phyloP scores from a whole-genome alignment of 2,888 invertebrate genomes.

The Hyalella azteca region DNA sequence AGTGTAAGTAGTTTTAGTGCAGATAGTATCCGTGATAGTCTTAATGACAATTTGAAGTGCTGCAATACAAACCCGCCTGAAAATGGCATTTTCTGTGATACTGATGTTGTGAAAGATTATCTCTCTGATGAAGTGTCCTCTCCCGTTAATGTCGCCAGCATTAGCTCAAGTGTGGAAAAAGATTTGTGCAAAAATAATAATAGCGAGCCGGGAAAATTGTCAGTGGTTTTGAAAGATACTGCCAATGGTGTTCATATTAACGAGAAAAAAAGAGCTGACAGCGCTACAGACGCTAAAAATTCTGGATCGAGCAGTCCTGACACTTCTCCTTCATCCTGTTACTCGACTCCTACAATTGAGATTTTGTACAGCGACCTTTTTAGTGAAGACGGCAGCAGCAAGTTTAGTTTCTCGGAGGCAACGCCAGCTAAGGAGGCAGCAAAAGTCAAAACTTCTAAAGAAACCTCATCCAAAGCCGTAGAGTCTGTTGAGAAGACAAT shows the following conservation, averaged over 20 bases:
- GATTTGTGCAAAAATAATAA: no score
- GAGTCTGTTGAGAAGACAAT: background rate
- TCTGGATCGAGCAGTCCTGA: background rate
- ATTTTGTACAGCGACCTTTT: conserved; percentile 24
- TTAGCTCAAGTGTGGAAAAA: no score
- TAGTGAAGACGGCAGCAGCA: conserved; percentile 6
- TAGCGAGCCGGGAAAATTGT: no score
- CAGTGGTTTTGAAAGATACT: no score
- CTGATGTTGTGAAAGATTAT: background rate
- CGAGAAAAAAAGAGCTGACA: background rate
- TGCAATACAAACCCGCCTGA: background rate
- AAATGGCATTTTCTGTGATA: background rate
- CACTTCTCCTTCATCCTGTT: background rate
- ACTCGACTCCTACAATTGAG: background rate
- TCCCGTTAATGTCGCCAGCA: background rate
- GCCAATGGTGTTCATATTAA: background rate
- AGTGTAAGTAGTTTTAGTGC: background rate
- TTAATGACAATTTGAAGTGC: background rate
- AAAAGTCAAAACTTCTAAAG: background rate
- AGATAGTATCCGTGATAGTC: background rate
- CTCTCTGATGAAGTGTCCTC: background rate
- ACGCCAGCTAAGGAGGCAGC: background rate
- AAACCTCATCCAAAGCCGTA: background rate
- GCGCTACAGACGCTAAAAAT: background rate
- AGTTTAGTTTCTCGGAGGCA: background rate